A percentile compares a stretch with the other conserved stretches of the same genome.
phyloP scores from a whole-genome alignment of 2,888 invertebrate species.

The Unio delphinus region DNA sequence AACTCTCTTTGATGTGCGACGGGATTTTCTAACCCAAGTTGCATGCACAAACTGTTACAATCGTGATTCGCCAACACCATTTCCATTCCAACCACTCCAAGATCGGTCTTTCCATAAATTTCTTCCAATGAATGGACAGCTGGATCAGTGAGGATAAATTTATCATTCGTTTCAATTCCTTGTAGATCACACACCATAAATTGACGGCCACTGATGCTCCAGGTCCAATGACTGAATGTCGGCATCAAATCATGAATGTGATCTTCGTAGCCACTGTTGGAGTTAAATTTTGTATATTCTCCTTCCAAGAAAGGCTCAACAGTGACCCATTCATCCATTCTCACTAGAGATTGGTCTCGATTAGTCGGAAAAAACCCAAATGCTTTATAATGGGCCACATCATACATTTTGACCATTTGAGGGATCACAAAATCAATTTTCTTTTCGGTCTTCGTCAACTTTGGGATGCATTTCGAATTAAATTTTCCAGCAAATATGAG shows the following conservation, averaged over 20 bases:
- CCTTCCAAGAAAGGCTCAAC: background rate
- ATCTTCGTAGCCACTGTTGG: no score
- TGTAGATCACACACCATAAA: no score
- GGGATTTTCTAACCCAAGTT: constrained; percentile 28
- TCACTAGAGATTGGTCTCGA: constrained; percentile 11
- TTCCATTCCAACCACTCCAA: constrained; percentile 25
- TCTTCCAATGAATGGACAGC: no score
- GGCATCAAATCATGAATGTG: no score
- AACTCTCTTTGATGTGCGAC: constrained; percentile 6
- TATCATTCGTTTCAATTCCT: no score
- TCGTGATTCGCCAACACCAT: constrained; percentile 29
- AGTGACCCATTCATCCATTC: constrained; percentile 10
- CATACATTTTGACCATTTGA: constrained; percentile 13
- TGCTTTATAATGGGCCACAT: constrained; percentile 8
- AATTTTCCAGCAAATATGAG: constrained; percentile 27
- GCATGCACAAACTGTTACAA: constrained; percentile 31
- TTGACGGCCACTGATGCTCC: no score
- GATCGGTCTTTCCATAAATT: no score
- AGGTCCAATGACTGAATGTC: no score
- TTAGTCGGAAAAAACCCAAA: constrained; percentile 10
- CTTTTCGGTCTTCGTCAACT: constrained; percentile 14
- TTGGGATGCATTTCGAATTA: constrained; percentile 14
- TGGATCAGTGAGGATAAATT: no score
- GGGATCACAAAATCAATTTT: constrained; percentile 25
- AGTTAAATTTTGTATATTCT: no score